Evolutionary conservation across 2,113 vertebrate species (phyloP).

Genomic region (Gorilla gorilla): DNA sequence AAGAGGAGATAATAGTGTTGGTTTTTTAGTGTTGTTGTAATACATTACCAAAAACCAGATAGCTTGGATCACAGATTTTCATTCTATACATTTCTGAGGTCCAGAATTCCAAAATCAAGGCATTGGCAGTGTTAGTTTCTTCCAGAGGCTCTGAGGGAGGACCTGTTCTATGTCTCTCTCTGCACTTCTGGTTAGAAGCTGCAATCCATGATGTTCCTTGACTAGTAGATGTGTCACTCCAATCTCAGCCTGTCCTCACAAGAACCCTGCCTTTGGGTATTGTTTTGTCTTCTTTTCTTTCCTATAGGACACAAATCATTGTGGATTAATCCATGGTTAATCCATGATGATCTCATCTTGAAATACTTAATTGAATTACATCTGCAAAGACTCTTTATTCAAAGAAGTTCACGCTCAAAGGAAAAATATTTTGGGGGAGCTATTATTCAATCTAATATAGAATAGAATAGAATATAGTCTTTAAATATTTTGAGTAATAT

Average conservation of each 20-base stretch:
- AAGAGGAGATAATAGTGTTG: not conserved
- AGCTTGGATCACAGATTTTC: not conserved
- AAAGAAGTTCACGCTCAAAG: not conserved
- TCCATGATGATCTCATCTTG: not conserved
- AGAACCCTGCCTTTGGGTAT: not conserved
- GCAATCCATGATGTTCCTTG: not conserved
- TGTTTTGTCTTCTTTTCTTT: not conserved
- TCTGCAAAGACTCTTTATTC: not conserved
- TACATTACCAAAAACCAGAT: not conserved
- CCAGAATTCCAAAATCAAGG: not conserved
- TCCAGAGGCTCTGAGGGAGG: not conserved
- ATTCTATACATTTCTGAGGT: not conserved
- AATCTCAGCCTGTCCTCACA: not conserved
- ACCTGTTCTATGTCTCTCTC: not conserved
- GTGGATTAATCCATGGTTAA: not conserved
- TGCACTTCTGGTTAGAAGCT: not conserved
- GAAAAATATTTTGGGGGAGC: not conserved
- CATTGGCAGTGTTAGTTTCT: not conserved
- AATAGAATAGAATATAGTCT: not conserved
- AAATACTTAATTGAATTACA: not conserved
- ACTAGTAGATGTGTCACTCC: not conserved
- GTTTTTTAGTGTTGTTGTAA: not conserved
- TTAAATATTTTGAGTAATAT: not conserved
- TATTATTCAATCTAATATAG: not conserved
- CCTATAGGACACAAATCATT: not conserved